Base-by-base conservation (phyloP, 2,797 vertebrate genomes). In the Podarcis siculus region DNA sequence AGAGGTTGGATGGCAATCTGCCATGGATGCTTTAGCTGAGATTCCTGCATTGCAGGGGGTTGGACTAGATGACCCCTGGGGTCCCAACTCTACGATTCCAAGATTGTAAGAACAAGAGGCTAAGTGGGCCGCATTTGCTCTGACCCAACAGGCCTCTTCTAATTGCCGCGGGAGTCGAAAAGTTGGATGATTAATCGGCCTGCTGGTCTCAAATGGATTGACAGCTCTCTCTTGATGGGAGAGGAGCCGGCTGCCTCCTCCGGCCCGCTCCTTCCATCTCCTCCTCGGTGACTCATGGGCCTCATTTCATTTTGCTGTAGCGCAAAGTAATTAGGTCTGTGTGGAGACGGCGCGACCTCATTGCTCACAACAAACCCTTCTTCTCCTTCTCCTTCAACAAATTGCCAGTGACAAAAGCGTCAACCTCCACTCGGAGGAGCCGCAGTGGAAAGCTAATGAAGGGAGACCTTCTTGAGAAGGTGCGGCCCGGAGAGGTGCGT, bases 261-360 rank as follows among this genome's bases (percentile, higher is more conserved):
- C 66, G 35, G n/a, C 88, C 79, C 21, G 49, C 83, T 86, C 49
- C 86, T 66, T 86, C 1, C 0, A 91, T 89, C 92, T 94, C 89
- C 82, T 39, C 21, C 5, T 42, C 72, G 88, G 95, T 97, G 96
- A 97, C 95, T 96, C 96, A 96, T 92, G 89, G 92, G 88, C 82
- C 86, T 89, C n/a, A 55, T 79, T 76, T 88, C 0, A 1, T 94
- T 95, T 92, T 90, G 93, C 87, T 92, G 84, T 83, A 92, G 90
- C 89, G 76, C 92, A 88, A 79, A 82, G 91, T 94, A 94, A 95
- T 95, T 92, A 94, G 94, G 55, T 88, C 87, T 94, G 92, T 94
- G 92, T 92, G 90, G 86, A 93, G 93, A 94, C 87, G 88, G 91
- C 86, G n/a, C 96, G 96, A 94, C 84, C 95, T 96, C 95, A 95